These are phyloP conservation scores for Drosophila nr. medialis DNA, from an alignment of 2,888 invertebrate genomes.

Conservation along the genomic window DNA sequence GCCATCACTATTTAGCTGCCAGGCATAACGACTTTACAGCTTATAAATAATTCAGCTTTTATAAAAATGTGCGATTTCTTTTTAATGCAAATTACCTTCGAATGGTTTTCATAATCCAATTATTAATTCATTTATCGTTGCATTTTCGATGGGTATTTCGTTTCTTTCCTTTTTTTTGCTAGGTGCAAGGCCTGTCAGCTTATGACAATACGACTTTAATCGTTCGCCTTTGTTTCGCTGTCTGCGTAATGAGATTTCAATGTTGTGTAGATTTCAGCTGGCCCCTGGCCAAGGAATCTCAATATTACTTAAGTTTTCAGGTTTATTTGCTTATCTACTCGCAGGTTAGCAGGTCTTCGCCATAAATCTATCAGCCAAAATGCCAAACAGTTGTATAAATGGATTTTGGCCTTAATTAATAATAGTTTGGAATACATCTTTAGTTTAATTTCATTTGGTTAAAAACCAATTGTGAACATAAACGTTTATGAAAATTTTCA, in stretches of 20 bases:
- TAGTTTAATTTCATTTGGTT: not conserved
- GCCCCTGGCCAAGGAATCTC: slow-evolving; percentile 57
- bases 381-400: slow-evolving; percentile 1
- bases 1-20: slow-evolving; percentile 3
- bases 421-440: not conserved
- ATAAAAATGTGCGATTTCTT: slow-evolving; percentile 66
- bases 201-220: slow-evolving; percentile 62
- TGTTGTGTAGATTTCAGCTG: slow-evolving; percentile 60
- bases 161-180: not conserved
- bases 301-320: slow-evolving; percentile 57
- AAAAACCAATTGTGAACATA: not conserved
- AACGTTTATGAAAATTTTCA: not conserved
- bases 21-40: slow-evolving; percentile 28
- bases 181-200: slow-evolving; percentile 53
- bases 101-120: slow-evolving; percentile 42
- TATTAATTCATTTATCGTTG: slow-evolving; percentile 48
- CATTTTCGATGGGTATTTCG: slow-evolving; percentile 29
- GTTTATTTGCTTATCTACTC: slow-evolving; percentile 25
- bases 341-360: slow-evolving; percentile 45
- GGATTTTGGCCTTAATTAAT: slow-evolving; percentile 1
- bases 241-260: slow-evolving; percentile 65
- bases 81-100: slow-evolving; percentile 48
- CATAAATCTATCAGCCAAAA: slow-evolving; percentile 41
- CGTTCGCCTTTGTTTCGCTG: slow-evolving; percentile 10
- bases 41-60: slow-evolving; percentile 71